Conservation (phyloP, 2,888 invertebrate genomes). For the Pheosia gnoma region DNA sequence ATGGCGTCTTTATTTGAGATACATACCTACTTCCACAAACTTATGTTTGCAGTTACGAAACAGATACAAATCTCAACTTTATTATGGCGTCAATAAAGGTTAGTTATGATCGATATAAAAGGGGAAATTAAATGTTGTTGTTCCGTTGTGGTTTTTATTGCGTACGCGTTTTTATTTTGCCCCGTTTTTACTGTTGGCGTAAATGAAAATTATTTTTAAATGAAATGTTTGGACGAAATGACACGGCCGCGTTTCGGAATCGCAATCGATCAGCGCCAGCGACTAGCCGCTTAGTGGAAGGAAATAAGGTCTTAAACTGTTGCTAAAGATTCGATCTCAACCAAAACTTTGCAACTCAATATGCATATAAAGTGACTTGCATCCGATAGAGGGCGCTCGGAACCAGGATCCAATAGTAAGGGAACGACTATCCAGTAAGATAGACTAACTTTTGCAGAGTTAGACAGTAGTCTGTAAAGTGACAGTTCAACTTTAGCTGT, state of each 20-base stretch:
- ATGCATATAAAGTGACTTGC: slow-evolving; percentile 5
- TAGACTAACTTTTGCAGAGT: background rate
- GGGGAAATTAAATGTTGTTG: slow-evolving; percentile 13
- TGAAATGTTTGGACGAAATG: background rate
- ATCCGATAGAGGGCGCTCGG: background rate
- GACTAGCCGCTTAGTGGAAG: too few species aligned
- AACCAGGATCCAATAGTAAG: background rate
- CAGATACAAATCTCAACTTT: slow-evolving; percentile 28
- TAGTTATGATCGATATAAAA: background rate
- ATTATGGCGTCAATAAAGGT: slow-evolving; percentile 13
- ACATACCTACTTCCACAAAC: slow-evolving; percentile 37
- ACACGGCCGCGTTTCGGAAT: too few species aligned
- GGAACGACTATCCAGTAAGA: background rate
- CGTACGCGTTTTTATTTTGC: slow-evolving; percentile 48
- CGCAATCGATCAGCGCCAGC: too few species aligned
- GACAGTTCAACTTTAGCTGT: background rate
- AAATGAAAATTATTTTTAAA: background rate
- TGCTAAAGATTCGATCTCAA: slow-evolving; percentile 1
- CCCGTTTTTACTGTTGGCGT: slow-evolving; percentile 26
- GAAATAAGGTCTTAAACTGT: background rate
- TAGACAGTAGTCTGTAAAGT: background rate
- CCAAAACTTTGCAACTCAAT: slow-evolving; percentile 4
- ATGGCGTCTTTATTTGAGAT: slow-evolving; percentile 50
- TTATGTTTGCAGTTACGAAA: slow-evolving; percentile 25
- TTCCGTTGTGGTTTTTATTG: slow-evolving; percentile 41